Conservation (phyloP, 1,140 invertebrate species). For the Apocrypta bakeri region DNA sequence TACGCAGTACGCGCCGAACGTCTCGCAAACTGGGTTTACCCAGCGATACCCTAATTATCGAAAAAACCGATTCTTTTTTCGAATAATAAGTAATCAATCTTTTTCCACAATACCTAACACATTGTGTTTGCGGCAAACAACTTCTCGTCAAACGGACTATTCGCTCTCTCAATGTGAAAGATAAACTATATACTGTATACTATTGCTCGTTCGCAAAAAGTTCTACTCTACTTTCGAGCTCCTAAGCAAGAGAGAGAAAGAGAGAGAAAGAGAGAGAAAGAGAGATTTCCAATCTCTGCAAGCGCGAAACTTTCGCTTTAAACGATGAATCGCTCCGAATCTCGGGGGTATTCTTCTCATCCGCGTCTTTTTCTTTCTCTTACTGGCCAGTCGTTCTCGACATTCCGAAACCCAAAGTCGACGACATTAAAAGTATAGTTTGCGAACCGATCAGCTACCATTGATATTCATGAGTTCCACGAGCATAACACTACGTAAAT, state of each 20-base stretch:
- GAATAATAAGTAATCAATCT: too few species aligned
- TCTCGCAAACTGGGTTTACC: too few species aligned
- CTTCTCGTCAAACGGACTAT: not conserved
- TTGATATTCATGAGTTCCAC: conserved; percentile 38
- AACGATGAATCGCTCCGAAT: conserved; percentile 10
- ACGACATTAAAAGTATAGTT: conserved; percentile 34
- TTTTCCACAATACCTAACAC: too few species aligned
- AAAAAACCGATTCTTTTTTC: too few species aligned
- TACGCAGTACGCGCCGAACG: too few species aligned
- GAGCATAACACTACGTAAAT: not conserved
- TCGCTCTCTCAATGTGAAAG: not conserved
- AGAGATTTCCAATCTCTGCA: not conserved
- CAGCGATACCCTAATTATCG: too few species aligned
- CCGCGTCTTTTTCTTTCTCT: not conserved
- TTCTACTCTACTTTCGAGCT: not conserved
- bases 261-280: not conserved
- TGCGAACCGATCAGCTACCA: not conserved
- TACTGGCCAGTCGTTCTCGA: too few species aligned
- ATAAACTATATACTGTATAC: not conserved
- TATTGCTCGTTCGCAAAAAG: not conserved
- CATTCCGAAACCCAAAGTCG: not conserved
- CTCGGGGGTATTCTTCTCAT: not conserved
- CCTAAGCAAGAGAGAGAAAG: too few species aligned
- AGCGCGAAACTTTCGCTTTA: conserved; percentile 7
- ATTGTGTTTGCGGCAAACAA: too few species aligned